Evolutionary conservation across 2,113 vertebrate species (phyloP), one percentile per base, ranked within the genome.

Genomic region (Vulpes ferrilata): DNA sequence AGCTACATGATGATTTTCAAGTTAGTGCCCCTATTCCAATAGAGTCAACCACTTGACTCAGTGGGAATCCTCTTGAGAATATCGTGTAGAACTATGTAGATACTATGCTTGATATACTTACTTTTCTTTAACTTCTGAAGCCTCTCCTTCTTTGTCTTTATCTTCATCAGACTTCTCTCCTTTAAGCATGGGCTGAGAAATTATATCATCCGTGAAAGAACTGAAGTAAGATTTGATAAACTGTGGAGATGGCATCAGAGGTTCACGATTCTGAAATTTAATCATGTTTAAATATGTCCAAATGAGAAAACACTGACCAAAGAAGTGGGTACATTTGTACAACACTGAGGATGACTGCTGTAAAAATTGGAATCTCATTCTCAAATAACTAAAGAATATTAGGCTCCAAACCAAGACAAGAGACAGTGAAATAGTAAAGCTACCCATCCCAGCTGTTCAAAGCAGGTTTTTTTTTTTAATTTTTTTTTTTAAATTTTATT

Each of bases 161-260:
- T 99, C 99, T 98, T 99, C 99, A 92, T 99, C 99, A 93, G 99
- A 99, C 97, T 99, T 99, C 98, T 99, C 99, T 25, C 99, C 99
- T 98, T 99, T 99, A 97, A 99, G 99, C 98, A 99, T 99, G 4
- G 99, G 99, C 93, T 99, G 99, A n/a, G 99, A 99, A 98, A 99
- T 99, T 55, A 99, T 99, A 98, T 99, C 99, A 96, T 99, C 99
- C 1, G 99, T 99, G 99, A 99, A 99, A 48, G 99, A 99, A 98
- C 99, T 99, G 97, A 99, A 99, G 98, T 99, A 99, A 84, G 99
- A 99, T 98, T 99, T 99, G 98, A 99, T 99, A 98, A 99, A 99
- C 98, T 99, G 99, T 94, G 99, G 99, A 5, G 99, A 99, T 67
- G 99, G 99, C 99, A 99, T 99, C 98, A 99, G 98, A 48, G 99